Base-by-base conservation (phyloP, 2,888 invertebrate species). In the Allophyes oxyacanthae region DNA sequence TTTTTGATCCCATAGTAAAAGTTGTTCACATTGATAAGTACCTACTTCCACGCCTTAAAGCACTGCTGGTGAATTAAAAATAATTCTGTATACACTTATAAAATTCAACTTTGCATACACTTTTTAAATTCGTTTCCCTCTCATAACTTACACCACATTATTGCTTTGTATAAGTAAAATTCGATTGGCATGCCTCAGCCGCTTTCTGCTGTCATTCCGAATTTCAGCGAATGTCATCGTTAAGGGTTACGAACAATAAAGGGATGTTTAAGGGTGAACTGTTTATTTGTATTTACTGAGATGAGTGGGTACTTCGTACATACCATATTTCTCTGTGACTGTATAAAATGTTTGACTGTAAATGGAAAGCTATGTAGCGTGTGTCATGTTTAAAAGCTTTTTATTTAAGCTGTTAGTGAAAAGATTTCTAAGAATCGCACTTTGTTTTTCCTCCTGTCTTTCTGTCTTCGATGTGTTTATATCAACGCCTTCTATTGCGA, bases 101-200 rank as follows among this genome's bases (percentile, higher is more conserved):
- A n/a, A n/a, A n/a, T n/a, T n/a, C n/a, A n/a, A 20, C 2, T 20
- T 20, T 20, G 4, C 2, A 20, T 20, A 20, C 20, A 20, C 20
- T 28, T 28, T 2, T 6, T 4, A 28, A 28, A 28, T 13, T 14
- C 49, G 51, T 57, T 46, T 0, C 0, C 50, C 61, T 55, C 67
- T 62, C 28, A 10, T 62, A 13, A 5, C 49, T 67, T 70, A 45
- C 15, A 8, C 77, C 77, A 56, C 41, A 42, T 51, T 64, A 70
- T 73, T 72, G 68, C 75, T 78, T 76, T 79, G 77, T 83, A 79
- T 81, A 84, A 83, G 85, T 83, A 85, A 85, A 88, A 86, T 81
- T 85, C 87, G 87, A 91, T 90, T 90, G 91, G 86, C 86, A 85
- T 80, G 84, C 82, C 78, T 83, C 82, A 79, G 70, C 80, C 85